These are phyloP conservation scores for Rhagonycha lutea DNA, from an alignment of 2,888 invertebrate genomes.

Conservation along the genomic window DNA sequence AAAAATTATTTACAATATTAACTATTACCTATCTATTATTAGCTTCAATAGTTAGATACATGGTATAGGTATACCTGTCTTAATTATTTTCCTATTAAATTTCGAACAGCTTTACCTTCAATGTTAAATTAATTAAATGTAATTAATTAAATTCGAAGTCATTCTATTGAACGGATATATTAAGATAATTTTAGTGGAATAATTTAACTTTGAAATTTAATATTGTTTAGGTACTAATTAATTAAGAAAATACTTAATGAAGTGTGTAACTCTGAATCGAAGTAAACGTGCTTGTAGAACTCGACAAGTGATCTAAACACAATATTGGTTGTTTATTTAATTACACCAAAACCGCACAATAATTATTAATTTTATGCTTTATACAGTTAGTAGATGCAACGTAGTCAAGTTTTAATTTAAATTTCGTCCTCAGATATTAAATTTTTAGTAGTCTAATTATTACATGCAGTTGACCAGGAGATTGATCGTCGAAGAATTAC, in stretches of 20 bases:
- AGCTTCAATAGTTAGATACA: too few species aligned
- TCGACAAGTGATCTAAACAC: slow-evolving; percentile 20
- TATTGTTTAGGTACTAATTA: slow-evolving; percentile 15
- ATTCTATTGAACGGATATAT: background rate
- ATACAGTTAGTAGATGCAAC: slow-evolving; percentile 6
- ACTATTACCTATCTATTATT: too few species aligned
- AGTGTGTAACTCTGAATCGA: slow-evolving; percentile 25
- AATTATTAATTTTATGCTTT: slow-evolving; percentile 20
- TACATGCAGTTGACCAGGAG: background rate
- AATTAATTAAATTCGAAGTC: background rate
- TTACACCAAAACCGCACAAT: slow-evolving; percentile 22
- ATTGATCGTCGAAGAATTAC: background rate
- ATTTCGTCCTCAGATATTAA: background rate
- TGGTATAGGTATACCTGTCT: background rate
- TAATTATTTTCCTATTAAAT: background rate
- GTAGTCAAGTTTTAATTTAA: background rate
- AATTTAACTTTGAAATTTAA: background rate
- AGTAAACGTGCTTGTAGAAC: slow-evolving; percentile 24
- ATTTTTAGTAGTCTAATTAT: background rate
- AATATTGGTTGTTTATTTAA: slow-evolving; percentile 22
- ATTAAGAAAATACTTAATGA: slow-evolving; percentile 27
- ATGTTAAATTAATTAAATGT: slow-evolving; percentile 1
- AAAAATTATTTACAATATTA: too few species aligned
- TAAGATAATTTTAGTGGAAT: slow-evolving; percentile 1
- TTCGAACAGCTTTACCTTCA: background rate